A percentile compares a stretch with the other conserved stretches of the same genome.
Evolutionary conservation across 2,888 invertebrate genomes (phyloP).

Genomic region (Trypoxylon attenuatum): DNA sequence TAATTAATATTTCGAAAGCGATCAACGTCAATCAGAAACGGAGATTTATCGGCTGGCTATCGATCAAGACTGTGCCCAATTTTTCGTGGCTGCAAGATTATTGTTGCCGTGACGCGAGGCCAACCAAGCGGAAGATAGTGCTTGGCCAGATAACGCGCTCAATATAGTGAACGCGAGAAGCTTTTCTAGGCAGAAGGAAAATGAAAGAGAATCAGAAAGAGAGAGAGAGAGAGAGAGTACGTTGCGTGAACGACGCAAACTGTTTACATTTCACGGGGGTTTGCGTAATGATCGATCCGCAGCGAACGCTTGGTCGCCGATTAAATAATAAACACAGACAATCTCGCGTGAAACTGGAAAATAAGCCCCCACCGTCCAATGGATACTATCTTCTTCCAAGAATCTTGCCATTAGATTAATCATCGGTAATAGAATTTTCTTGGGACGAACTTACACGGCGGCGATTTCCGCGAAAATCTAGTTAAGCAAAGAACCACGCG

Average conservation of each 20-base stretch:
- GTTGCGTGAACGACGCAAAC: slow-evolving; percentile 3
- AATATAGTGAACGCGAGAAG: slow-evolving; percentile 15
- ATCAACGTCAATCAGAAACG: not conserved
- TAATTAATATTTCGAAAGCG: slow-evolving; percentile 2
- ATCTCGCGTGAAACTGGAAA: not conserved
- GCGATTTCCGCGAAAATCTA: not conserved
- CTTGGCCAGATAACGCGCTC: slow-evolving; percentile 22
- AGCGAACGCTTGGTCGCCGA: slow-evolving; percentile 4
- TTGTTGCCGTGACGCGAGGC: slow-evolving; percentile 18
- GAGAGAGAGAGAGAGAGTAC: too few species aligned
- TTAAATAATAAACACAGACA: slow-evolving; percentile 7
- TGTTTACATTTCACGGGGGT: slow-evolving; percentile 21
- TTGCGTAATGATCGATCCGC: slow-evolving; percentile 21
- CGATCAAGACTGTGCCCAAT: slow-evolving; percentile 14
- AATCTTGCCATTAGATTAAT: slow-evolving; percentile 14
- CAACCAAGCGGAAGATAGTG: slow-evolving; percentile 20
- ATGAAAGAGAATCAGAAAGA: too few species aligned
- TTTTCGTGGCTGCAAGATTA: slow-evolving; percentile 27
- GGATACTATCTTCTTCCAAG: too few species aligned
- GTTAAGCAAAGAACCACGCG: not conserved
- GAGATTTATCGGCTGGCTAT: slow-evolving; percentile 5
- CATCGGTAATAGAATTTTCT: not conserved
- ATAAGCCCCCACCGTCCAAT: too few species aligned
- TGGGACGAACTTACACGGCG: not conserved
- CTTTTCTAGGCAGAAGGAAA: slow-evolving; percentile 14